Evolutionary conservation across 2,797 vertebrate species (phyloP), one percentile per base, ranked within the genome.

Genomic region (Dendrocincla fuliginosa): DNA sequence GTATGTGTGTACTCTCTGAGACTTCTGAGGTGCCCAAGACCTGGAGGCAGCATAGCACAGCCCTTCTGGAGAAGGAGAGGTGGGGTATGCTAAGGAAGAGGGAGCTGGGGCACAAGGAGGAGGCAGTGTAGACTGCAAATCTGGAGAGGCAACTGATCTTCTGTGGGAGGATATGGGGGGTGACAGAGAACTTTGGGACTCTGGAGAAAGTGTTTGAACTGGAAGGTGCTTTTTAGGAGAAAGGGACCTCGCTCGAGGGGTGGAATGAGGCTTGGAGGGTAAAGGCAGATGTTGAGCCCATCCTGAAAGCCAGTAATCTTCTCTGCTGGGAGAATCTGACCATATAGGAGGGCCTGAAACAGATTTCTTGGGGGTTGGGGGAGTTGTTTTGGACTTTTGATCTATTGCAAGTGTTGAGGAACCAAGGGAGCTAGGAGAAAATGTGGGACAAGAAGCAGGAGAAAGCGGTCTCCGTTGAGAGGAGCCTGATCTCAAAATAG

Each of bases 401-500:
- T 98, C 96, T 46, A 98, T 91, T 83, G 97, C 39, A 4, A 95
- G 73, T n/a, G 77, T 97, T 85, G 97, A 97, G 30, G 97, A 97
- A 42, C 84, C 53, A 57, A 96, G 93, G 35, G 97, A 97, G 39
- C 80, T 93, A 52, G 97, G 93, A 59, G 98, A 98, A 90, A 97
- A 96, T 0, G 96, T 97, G 65, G 97, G 97, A 67, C 96, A 98
- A 60, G 98, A 97, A 30, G 95, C 95, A 89, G 98, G 97, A 64
- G 96, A 98, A 60, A 96, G 73, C 0, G 97, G 94, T 83, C 98
- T 98, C 33, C 49, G 79, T 37, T 97, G 97, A 92, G 97, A 95
- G 78, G 95, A 96, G 6, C 95, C 99, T 91, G 99, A 99, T 91
- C 98, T 99, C 49, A 99, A 98, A 93, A 99, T 99, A 82, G 99